Evolutionary conservation across 2,888 invertebrate species (phyloP), one percentile per base, ranked within the genome.

Genomic region (Caenorhabditis zanzibari): DNA sequence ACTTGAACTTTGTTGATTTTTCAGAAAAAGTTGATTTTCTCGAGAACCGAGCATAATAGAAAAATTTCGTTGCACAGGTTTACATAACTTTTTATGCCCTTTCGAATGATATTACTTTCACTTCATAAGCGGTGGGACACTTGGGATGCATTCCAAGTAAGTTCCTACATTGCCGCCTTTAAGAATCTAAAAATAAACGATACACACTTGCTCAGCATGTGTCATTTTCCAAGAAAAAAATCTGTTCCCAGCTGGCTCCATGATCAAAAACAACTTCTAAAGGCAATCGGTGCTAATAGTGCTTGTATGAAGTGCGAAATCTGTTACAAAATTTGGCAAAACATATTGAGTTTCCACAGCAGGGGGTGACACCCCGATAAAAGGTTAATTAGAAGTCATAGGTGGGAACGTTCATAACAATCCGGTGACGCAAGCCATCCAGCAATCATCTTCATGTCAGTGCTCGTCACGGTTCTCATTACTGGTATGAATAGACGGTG

Each of bases 361-460:
- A 63, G 79, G 79, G 47, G 63, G 63, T 61, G 52, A 59, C 68
- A 56, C 19, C 47, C 7, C 56, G 64, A 66, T 66, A 66, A 19
- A 28, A 52, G 52, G 61, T 71, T 79, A 79, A 64, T 52, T 71
- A 71, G 56, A 56, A 26, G 41, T 14, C 47, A 22, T 16, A 72
- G 64, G 77, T 77, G 76, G 54, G 41, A 41, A 77, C 32, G 64
- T 35, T 59, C 61, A 63, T 63, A 54, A 63, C 79, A 71, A 71
- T 71, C 47, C 58, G 26, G 22, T 79, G 63, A 79, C 49, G 79
- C 63, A 79, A 79, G 24, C 63, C 54, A 14, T 1, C 9, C 26
- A 66, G 52, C 71, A 59, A 71, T 72, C 63, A 79, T 79, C 44
- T 71, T 79, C 79, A 52, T 72, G 79, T 79, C 77, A 77, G n/a